These are phyloP conservation scores for Ernsta delagoae DNA, from an alignment of 2,888 invertebrate genomes.

Conservation along the genomic window DNA sequence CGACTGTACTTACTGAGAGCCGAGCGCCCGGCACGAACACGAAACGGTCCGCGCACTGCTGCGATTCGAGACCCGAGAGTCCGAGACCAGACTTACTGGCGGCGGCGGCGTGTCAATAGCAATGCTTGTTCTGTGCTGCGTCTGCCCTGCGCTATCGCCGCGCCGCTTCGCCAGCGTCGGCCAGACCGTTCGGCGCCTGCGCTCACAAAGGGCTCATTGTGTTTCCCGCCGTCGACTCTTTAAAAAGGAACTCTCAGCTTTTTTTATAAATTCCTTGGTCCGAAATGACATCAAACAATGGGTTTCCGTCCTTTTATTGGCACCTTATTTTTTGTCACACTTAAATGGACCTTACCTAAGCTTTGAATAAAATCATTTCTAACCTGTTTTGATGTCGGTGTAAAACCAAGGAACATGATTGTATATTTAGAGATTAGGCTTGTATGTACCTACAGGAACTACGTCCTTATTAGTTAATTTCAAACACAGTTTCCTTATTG, in stretches of 20 bases:
- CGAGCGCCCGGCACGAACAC: too few relatives aligned
- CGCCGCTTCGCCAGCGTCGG: constrained; percentile 54
- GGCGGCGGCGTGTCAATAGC: constrained; percentile 43
- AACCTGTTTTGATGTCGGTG: constrained; percentile 73
- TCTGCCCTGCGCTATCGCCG: too few relatives aligned
- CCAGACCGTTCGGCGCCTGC: constrained; percentile 83
- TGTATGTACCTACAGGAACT: constrained; percentile 43
- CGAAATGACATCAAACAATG: constrained; percentile 82
- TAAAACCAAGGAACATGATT: constrained; percentile 46
- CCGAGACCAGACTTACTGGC: neutral
- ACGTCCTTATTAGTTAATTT: constrained; percentile 36
- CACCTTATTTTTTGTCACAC: constrained; percentile 81
- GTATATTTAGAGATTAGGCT: constrained; percentile 24
- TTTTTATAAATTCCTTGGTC: constrained; percentile 76
- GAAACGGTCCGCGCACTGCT: constrained; percentile 25
- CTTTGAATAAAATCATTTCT: constrained; percentile 67
- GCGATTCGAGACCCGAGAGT: neutral
- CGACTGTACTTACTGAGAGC: too few relatives aligned
- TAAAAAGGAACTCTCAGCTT: constrained; percentile 71
- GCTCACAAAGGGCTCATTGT: constrained; percentile 81
- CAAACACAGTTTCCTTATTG: neutral
- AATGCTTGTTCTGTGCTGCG: too few relatives aligned
- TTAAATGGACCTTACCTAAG: constrained; percentile 73
- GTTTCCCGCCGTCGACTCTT: constrained; percentile 68
- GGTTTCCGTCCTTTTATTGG: constrained; percentile 85